These are phyloP conservation scores for Ophioninae sp. DNA, from an alignment of 2,888 invertebrate species.

Conservation along the genomic window DNA sequence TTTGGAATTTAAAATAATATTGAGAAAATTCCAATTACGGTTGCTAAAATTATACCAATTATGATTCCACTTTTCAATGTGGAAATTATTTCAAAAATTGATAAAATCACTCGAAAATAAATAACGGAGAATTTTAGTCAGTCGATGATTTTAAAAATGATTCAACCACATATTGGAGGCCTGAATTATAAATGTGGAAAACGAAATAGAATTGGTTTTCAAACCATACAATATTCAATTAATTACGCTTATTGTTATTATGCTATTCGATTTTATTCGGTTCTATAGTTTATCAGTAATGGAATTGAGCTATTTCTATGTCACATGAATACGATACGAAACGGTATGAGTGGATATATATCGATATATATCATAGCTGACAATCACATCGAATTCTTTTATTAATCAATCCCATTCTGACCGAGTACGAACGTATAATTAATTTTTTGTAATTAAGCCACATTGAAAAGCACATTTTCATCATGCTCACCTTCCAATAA, in stretches of 20 bases:
- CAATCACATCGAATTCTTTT: background rate
- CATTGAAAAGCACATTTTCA: background rate
- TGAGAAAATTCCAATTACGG: too few relatives aligned
- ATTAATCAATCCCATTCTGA: background rate
- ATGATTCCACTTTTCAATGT: too few relatives aligned
- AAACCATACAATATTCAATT: background rate
- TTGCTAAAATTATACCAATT: too few relatives aligned
- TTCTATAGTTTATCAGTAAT: background rate
- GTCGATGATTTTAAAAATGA: too few relatives aligned
- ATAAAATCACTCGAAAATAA: too few relatives aligned
- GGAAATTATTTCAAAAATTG: too few relatives aligned
- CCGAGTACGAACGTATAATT: background rate
- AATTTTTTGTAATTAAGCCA: background rate
- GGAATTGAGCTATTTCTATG: background rate
- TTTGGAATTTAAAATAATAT: too few relatives aligned
- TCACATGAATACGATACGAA: background rate
- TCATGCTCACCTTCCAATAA: background rate
- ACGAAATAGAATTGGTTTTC: too few relatives aligned
- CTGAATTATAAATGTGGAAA: too few relatives aligned
- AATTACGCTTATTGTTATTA: background rate
- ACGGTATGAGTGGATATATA: background rate
- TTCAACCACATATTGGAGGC: background rate
- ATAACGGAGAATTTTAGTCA: too few relatives aligned
- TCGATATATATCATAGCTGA: background rate
- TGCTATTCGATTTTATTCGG: background rate